phyloP scores from a whole-genome alignment of 2,888 invertebrate species.

The Lymantria dispar region DNA sequence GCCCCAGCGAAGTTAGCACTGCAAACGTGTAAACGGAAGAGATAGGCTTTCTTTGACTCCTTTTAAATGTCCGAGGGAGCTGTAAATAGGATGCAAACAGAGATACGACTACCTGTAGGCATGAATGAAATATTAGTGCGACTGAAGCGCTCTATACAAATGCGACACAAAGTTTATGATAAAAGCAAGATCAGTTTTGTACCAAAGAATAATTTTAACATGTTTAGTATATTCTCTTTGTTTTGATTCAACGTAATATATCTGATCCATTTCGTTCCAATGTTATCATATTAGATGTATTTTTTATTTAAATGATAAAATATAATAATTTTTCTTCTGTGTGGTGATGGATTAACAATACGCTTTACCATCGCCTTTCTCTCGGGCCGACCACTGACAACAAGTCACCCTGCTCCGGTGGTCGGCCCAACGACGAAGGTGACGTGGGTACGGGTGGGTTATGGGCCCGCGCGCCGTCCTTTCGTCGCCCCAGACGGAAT shows the following conservation, averaged over 20 bases:
- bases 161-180: not conserved
- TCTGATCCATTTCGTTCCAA: too few relatives aligned
- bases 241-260: not conserved
- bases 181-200: not conserved
- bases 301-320: too few relatives aligned
- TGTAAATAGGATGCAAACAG: constrained; percentile 79
- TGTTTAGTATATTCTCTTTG: not conserved
- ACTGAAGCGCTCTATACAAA: constrained; percentile 14
- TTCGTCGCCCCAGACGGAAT: too few relatives aligned
- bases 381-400: too few relatives aligned
- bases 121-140: constrained; percentile 65
- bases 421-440: too few relatives aligned
- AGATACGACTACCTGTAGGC: constrained; percentile 62
- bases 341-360: too few relatives aligned
- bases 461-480: too few relatives aligned
- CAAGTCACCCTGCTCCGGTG: too few relatives aligned
- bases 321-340: too few relatives aligned
- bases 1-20: constrained; percentile 52
- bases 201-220: not conserved
- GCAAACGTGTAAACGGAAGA: constrained; percentile 74
- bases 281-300: too few relatives aligned
- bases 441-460: too few relatives aligned
- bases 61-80: constrained; percentile 69
- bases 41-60: constrained; percentile 78
- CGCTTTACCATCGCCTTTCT: too few relatives aligned